These are phyloP conservation scores for Sebastes kiyomatsui DNA, from an alignment of 2,797 vertebrate species.

Conservation along the genomic window DNA sequence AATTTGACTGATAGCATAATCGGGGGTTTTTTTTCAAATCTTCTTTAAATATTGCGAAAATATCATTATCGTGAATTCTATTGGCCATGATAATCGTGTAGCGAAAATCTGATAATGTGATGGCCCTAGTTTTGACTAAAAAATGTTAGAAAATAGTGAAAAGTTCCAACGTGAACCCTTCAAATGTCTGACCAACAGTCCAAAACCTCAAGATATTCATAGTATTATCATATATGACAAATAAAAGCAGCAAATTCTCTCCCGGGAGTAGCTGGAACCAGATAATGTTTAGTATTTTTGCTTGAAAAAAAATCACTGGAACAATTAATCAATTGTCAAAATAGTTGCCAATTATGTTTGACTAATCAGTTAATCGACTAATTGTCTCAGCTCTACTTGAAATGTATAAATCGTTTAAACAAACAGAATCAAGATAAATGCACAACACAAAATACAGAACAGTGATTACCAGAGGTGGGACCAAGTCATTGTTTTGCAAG, in stretches of 20 bases:
- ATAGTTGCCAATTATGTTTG: no score
- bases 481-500: no score
- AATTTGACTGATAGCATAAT: no score
- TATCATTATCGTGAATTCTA: no score
- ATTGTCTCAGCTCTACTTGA: neutral
- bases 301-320: no score
- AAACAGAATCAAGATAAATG: neutral
- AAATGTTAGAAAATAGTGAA: neutral
- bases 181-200: neutral
- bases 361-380: no score
- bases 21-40: no score
- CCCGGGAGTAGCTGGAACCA: neutral
- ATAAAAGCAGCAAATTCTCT: neutral
- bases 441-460: neutral
- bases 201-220: neutral
- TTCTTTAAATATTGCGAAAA: no score
- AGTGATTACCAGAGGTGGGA: neutral
- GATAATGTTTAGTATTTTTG: neutral
- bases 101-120: no score
- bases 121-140: neutral
- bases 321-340: no score
- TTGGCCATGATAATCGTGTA: no score
- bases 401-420: neutral
- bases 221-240: neutral
- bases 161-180: neutral